Percentiles rank a stretch among this genome's conserved stretches.
These are phyloP conservation scores for Plutella xylostella DNA, from an alignment of 2,888 invertebrate genomes.

Conservation along the genomic window DNA sequence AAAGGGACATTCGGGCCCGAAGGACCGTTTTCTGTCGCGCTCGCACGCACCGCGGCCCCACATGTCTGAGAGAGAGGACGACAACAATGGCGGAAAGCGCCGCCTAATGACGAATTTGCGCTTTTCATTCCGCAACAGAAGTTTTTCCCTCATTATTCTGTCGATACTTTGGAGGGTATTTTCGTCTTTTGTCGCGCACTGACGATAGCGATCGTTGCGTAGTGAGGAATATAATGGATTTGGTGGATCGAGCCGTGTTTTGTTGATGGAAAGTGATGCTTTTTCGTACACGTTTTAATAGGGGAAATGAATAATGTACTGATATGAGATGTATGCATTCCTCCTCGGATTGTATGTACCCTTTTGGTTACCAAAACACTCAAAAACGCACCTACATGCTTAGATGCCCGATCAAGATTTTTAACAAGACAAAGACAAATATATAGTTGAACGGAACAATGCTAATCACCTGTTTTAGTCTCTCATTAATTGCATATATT, in stretches of 20 bases:
- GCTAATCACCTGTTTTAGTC: too few relatives aligned
- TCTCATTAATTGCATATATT: too few relatives aligned
- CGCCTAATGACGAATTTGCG: slow-evolving; percentile 71
- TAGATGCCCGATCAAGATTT: too few relatives aligned
- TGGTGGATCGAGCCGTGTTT: neutral
- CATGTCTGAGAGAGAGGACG: slow-evolving; percentile 33
- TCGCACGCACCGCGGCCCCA: slow-evolving; percentile 27
- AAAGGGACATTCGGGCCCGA: slow-evolving; percentile 67
- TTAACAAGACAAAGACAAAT: too few relatives aligned
- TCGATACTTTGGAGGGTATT: slow-evolving; percentile 61
- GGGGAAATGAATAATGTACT: too few relatives aligned
- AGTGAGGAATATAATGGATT: slow-evolving; percentile 36
- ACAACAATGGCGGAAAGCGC: slow-evolving; percentile 66
- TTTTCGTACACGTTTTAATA: too few relatives aligned
- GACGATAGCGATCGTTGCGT: slow-evolving; percentile 53
- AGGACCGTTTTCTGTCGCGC: slow-evolving; percentile 56
- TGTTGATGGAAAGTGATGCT: neutral
- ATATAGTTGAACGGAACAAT: too few relatives aligned
- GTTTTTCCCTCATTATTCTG: slow-evolving; percentile 69
- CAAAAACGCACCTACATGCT: too few relatives aligned
- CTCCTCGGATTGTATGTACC: too few relatives aligned
- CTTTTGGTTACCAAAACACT: too few relatives aligned
- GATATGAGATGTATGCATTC: too few relatives aligned
- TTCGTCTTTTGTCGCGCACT: slow-evolving; percentile 43
- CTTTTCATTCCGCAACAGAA: slow-evolving; percentile 70